Evolutionary conservation across 2,113 vertebrate species (phyloP).

Genomic region (Sphyrna mokarran): DNA sequence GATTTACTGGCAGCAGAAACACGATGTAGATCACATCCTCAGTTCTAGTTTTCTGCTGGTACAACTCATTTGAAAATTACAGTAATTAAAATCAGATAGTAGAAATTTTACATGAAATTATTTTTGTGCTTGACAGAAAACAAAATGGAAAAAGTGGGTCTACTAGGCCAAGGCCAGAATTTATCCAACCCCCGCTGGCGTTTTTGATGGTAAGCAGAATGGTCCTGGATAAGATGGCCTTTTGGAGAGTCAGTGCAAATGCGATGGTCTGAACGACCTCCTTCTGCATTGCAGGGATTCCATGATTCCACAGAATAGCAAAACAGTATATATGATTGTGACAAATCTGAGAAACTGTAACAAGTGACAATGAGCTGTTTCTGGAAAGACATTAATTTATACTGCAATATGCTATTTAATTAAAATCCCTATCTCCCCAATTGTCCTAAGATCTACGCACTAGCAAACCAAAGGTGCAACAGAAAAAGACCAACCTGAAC

Average conservation of each 20-base stretch:
- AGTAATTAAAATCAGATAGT: neutral
- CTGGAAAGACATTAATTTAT: neutral
- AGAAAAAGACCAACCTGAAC: neutral
- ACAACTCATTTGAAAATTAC: neutral
- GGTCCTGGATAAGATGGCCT: too few species aligned
- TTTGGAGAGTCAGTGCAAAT: too few species aligned
- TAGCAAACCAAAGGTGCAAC: neutral
- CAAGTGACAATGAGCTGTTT: neutral
- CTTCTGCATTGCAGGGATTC: too few species aligned
- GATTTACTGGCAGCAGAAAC: neutral
- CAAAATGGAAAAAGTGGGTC: neutral
- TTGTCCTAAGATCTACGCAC: neutral
- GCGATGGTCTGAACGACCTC: too few species aligned
- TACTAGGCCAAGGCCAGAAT: neutral
- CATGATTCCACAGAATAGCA: neutral
- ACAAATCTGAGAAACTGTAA: neutral
- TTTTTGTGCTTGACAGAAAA: neutral
- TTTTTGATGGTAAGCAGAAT: too few species aligned
- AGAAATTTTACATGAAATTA: neutral
- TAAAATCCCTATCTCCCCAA: neutral
- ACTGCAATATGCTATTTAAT: neutral
- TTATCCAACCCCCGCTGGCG: too few species aligned
- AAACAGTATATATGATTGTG: neutral
- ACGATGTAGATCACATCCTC: neutral
- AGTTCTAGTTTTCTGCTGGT: neutral